Evolutionary conservation across 2,888 invertebrate species (phyloP).

Genomic region (Pseudococcus longispinus): DNA sequence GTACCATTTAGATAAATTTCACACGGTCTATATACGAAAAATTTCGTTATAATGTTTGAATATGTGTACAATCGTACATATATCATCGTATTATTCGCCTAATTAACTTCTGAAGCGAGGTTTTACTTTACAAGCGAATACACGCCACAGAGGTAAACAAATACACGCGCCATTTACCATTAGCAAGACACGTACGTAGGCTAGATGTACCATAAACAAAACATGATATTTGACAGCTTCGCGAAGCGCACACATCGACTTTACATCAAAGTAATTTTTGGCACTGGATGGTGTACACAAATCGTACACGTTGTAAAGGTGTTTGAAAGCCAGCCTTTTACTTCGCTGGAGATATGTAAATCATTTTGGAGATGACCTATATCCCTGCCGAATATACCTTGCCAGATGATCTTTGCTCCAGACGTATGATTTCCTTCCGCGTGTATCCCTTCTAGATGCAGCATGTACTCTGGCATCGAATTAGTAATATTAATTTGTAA

Average conservation of each 20-base stretch:
- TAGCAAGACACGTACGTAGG: not conserved
- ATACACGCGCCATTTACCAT: conserved; percentile 32
- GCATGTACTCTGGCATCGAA: not conserved
- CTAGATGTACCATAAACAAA: not conserved
- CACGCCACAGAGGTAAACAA: conserved; percentile 3
- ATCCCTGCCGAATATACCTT: not conserved
- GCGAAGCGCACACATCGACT: not conserved
- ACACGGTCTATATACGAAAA: not conserved
- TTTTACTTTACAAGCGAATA: not conserved
- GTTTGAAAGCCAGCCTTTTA: not conserved
- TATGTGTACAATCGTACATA: not conserved
- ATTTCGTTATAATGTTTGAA: not conserved
- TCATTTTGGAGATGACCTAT: conserved; percentile 14
- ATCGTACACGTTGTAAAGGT: not conserved
- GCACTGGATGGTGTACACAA: not conserved
- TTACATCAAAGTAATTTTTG: conserved; percentile 39
- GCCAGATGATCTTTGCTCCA: conserved; percentile 7
- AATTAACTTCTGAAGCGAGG: not conserved
- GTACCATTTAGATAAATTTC: not conserved
- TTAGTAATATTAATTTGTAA: not conserved
- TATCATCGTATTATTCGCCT: conserved; percentile 3
- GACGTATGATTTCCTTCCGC: not conserved
- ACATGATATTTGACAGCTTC: not conserved
- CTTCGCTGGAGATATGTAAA: not conserved
- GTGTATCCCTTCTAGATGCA: not conserved